These are phyloP conservation scores for Acanthisitta chloris DNA, from an alignment of 2,113 vertebrate species.

Conservation along the genomic window DNA sequence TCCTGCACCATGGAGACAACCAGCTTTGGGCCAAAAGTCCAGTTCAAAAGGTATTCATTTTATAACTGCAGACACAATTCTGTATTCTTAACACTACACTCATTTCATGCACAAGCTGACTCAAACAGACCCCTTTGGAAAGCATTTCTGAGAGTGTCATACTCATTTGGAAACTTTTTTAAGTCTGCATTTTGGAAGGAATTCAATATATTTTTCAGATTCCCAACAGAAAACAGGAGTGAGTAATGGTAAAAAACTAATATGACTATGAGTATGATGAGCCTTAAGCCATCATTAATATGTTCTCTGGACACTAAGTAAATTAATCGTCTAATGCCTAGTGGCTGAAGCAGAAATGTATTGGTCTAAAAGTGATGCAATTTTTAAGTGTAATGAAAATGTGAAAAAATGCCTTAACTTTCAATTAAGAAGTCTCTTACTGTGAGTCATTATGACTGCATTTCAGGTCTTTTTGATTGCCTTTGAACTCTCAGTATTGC, in stretches of 20 bases:
- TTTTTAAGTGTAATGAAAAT: constrained; percentile 24
- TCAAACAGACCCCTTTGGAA: background rate
- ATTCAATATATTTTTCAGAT: background rate
- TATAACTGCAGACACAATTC: background rate
- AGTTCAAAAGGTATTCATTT: background rate
- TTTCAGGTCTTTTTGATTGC: background rate
- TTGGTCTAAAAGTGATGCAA: background rate
- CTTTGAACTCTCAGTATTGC: background rate
- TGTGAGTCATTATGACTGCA: background rate
- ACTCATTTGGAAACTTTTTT: background rate
- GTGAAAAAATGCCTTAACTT: background rate
- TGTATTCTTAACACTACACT: background rate
- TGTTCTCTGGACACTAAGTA: background rate
- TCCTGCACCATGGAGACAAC: background rate
- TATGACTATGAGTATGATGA: background rate
- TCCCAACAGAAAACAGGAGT: background rate
- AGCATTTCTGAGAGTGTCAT: background rate
- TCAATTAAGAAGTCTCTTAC: constrained; percentile 28
- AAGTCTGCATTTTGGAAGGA: background rate
- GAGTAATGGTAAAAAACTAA: background rate
- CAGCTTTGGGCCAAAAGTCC: background rate
- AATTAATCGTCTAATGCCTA: background rate
- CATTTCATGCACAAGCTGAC: background rate
- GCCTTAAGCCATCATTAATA: background rate
- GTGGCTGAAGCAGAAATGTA: background rate